phyloP scores from a whole-genome alignment of 1,140 invertebrate species.

The Asobara japonica region DNA sequence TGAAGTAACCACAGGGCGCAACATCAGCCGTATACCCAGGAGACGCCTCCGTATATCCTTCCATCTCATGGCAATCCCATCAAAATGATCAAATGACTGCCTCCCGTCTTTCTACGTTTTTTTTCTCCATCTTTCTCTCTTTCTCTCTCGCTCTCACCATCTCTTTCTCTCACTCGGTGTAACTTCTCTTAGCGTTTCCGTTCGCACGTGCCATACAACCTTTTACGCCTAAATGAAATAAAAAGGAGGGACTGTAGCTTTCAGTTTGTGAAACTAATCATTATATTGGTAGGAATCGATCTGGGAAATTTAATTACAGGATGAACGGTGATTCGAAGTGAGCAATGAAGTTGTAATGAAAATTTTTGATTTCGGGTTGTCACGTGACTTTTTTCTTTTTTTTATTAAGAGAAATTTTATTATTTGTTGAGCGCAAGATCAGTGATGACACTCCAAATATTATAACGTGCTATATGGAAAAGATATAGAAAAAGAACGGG shows the following conservation, averaged over 20 bases:
- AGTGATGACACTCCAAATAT: no score
- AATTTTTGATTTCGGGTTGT: neutral
- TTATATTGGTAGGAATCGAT: neutral
- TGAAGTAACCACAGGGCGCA: constrained; percentile 65
- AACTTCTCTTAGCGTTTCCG: constrained; percentile 51
- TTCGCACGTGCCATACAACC: constrained; percentile 55
- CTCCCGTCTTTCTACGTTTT: constrained; percentile 45
- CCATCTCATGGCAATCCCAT: constrained; percentile 48
- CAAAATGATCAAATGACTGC: constrained; percentile 59
- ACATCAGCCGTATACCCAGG: constrained; percentile 37
- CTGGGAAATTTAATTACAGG: neutral
- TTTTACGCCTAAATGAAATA: neutral
- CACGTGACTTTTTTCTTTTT: neutral
- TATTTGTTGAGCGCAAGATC: no score
- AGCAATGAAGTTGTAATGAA: neutral
- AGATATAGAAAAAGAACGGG: no score
- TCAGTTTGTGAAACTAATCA: neutral
- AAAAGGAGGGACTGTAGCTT: neutral
- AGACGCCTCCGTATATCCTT: neutral
- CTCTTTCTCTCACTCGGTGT: no score
- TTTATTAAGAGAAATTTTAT: no score
- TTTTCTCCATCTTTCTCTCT: neutral
- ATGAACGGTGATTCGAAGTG: neutral
- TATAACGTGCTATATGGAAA: no score
- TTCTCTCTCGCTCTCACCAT: constrained; percentile 17